phyloP scores from a whole-genome alignment of 2,113 vertebrate genomes.

The Eudorcas thomsonii region DNA sequence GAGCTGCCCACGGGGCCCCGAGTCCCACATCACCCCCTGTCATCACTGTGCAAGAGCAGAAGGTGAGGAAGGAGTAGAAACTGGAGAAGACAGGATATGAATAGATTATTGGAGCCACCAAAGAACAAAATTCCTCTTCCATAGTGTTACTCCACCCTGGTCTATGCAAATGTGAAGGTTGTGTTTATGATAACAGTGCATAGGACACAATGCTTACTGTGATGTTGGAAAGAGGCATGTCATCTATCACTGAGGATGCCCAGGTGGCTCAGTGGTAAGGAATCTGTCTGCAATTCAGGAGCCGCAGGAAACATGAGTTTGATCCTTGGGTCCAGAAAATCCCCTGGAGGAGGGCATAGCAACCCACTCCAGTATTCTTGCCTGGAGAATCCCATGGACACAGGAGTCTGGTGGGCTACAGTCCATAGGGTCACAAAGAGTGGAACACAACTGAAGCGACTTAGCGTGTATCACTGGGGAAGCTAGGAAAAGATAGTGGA shows the following conservation, averaged over 20 bases:
- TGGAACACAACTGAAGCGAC: neutral
- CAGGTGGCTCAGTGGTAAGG: neutral
- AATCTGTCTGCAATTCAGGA: neutral
- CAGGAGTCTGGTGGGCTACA: neutral
- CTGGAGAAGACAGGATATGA: neutral
- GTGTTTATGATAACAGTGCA: neutral
- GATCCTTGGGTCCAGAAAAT: neutral
- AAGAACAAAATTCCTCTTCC: neutral
- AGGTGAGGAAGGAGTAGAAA: neutral
- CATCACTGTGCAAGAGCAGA: neutral
- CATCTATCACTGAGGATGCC: neutral
- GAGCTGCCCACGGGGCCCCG: fast-evolving
- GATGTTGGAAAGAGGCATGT: no score
- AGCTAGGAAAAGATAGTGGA: no score
- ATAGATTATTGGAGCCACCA: neutral
- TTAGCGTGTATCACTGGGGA: neutral
- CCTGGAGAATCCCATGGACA: neutral
- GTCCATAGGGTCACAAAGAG: neutral
- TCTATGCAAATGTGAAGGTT: neutral
- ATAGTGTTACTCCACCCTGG: neutral
- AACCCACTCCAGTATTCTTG: neutral
- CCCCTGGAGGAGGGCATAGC: no score
- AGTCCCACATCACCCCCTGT: fast-evolving
- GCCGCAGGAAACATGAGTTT: neutral
- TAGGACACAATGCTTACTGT: neutral